Evolutionary conservation across 2,113 vertebrate species (phyloP).

Genomic region (Nothoprocta pentlandii): DNA sequence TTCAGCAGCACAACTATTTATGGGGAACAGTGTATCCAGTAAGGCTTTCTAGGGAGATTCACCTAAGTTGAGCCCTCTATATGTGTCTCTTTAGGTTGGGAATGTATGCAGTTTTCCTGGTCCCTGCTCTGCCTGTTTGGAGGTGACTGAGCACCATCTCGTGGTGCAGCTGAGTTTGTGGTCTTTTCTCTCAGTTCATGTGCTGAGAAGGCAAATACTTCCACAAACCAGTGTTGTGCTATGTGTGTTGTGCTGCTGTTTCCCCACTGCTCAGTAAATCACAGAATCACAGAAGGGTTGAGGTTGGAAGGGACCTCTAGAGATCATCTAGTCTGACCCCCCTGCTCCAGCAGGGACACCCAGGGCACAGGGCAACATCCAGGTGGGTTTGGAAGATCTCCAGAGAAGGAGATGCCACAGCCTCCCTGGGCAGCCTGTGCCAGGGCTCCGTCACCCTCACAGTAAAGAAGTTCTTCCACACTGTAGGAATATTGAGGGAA

Average conservation of each 20-base stretch:
- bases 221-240: neutral
- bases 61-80: neutral
- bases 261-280: neutral
- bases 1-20: neutral
- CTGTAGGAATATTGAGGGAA: neutral
- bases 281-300: too few species aligned
- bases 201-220: neutral
- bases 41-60: neutral
- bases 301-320: too few species aligned
- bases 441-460: too few species aligned
- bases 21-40: neutral
- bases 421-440: too few species aligned
- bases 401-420: too few species aligned
- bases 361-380: too few species aligned
- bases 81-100: neutral
- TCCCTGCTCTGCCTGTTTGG: neutral
- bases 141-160: conserved; percentile 41
- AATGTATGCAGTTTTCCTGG: neutral
- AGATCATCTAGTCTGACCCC: too few species aligned
- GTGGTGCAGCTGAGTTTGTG: conserved; percentile 2
- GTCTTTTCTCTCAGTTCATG: neutral
- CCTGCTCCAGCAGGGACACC: too few species aligned
- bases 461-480: too few species aligned
- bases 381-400: too few species aligned
- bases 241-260: neutral